phyloP scores from a whole-genome alignment of 2,888 invertebrate genomes.

The Drosophila neonasuta region DNA sequence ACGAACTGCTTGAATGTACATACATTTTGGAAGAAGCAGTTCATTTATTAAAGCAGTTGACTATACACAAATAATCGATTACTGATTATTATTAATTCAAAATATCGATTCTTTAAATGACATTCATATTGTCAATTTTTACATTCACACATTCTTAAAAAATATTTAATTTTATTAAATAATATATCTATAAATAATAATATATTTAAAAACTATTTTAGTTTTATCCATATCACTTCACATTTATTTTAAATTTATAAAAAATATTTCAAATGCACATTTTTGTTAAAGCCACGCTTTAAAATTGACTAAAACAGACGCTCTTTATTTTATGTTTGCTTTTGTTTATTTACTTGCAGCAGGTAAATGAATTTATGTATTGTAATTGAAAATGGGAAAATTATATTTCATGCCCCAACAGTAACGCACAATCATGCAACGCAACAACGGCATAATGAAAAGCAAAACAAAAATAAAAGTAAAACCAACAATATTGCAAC shows the following conservation, averaged over 20 bases:
- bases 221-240: not conserved
- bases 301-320: not conserved
- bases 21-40: not conserved
- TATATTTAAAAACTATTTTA: not conserved
- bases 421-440: constrained; percentile 8
- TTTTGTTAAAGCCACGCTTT: not conserved
- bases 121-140: no score
- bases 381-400: constrained; percentile 20
- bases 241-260: not conserved
- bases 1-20: not conserved
- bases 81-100: not conserved
- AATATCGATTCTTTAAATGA: not conserved
- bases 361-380: constrained; percentile 7
- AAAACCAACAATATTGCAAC: constrained; percentile 17
- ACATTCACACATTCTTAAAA: no score
- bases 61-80: not conserved
- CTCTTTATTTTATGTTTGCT: not conserved
- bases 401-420: constrained; percentile 6
- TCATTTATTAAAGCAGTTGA: not conserved
- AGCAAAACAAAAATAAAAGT: constrained; percentile 3
- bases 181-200: not conserved
- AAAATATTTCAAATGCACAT: not conserved
- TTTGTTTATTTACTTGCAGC: not conserved
- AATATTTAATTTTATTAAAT: not conserved
- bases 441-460: not conserved